Evolutionary conservation across 2,113 vertebrate genomes (phyloP).

Genomic region (Neogale vison): DNA sequence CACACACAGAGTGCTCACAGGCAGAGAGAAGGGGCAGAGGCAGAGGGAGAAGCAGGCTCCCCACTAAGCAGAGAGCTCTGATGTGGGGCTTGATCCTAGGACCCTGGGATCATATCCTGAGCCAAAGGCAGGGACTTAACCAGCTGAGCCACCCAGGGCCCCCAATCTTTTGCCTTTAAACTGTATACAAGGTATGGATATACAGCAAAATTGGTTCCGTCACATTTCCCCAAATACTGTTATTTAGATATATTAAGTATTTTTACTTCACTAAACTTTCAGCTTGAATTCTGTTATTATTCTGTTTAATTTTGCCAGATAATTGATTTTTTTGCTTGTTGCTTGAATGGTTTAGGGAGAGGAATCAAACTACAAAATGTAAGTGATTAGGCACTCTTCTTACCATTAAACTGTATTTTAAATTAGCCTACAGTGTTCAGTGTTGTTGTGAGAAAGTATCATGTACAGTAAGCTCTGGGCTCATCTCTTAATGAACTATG

Average conservation of each 20-base stretch:
- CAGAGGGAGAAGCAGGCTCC: not conserved
- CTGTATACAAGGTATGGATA: not conserved
- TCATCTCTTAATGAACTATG: conserved; percentile 57
- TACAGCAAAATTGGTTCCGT: not conserved
- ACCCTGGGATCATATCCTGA: not conserved
- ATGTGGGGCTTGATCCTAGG: not conserved
- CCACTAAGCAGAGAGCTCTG: not conserved
- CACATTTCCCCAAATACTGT: not conserved
- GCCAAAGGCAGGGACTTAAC: not conserved
- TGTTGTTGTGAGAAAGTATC: conserved; percentile 80
- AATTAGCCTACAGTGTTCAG: conserved; percentile 48
- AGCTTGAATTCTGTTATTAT: conserved; percentile 26
- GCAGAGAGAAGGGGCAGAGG: not conserved
- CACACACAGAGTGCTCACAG: not conserved
- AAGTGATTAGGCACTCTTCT: not conserved
- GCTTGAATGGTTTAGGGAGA: not conserved
- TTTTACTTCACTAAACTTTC: conserved; percentile 5
- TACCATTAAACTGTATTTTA: conserved; percentile 19
- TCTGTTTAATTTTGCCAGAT: conserved; percentile 45
- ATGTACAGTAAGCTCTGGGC: conserved; percentile 49
- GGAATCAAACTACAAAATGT: conserved; percentile 13
- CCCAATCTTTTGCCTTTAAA: not conserved
- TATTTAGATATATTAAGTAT: conserved; percentile 3
- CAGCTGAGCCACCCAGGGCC: not conserved
- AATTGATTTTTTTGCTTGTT: conserved; percentile 18